These are phyloP conservation scores for Alitta virens DNA, from an alignment of 2,888 invertebrate species.

Conservation along the genomic window DNA sequence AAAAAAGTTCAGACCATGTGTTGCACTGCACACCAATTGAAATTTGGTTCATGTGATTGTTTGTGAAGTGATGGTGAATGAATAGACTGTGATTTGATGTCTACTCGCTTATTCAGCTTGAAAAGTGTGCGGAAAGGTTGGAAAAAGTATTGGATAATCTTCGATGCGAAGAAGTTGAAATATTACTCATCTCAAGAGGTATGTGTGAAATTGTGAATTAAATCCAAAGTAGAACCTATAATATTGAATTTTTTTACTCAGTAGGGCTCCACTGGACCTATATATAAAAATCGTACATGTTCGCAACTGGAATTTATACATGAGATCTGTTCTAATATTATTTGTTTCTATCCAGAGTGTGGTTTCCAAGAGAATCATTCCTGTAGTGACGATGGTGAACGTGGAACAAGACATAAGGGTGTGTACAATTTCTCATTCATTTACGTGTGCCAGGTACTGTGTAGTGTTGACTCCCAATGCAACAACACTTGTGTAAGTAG, in stretches of 20 bases:
- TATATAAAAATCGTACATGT: too few species aligned
- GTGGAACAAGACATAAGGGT: constrained; percentile 44
- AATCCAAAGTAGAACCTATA: too few species aligned
- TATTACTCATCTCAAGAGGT: constrained; percentile 49
- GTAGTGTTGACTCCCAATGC: not conserved
- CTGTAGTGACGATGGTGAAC: constrained; percentile 44
- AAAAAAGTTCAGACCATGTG: not conserved
- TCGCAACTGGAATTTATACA: too few species aligned
- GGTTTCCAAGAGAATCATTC: constrained; percentile 50
- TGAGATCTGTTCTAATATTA: too few species aligned
- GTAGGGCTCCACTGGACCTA: too few species aligned
- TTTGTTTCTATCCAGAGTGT: constrained; percentile 36
- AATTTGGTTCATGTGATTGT: too few species aligned
- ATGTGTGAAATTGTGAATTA: too few species aligned
- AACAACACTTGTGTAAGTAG: not conserved
- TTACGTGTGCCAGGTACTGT: too few species aligned
- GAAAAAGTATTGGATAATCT: constrained; percentile 50
- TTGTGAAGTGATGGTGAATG: too few species aligned
- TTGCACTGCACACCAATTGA: not conserved
- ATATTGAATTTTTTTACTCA: too few species aligned
- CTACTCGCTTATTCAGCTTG: not conserved
- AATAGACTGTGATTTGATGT: too few species aligned
- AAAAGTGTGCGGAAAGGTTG: constrained; percentile 33
- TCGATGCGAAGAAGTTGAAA: constrained; percentile 44
- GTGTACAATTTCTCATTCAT: constrained; percentile 9